Conservation (phyloP, 2,888 invertebrate species). For the Eumerus sabulonum region DNA sequence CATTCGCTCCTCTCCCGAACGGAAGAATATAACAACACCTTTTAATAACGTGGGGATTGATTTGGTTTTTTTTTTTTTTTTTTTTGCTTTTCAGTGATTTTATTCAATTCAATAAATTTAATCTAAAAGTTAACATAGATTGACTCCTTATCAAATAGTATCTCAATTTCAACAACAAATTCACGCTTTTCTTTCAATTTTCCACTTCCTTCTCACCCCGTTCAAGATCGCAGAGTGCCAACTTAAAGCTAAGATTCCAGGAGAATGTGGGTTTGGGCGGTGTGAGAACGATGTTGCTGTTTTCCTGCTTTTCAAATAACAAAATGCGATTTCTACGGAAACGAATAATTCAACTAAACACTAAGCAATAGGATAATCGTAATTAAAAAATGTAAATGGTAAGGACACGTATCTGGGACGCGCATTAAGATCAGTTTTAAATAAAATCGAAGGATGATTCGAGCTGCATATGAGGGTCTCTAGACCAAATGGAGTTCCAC, state of each 20-base stretch:
- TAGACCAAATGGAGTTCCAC: too few relatives aligned
- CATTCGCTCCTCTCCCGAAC: too few relatives aligned
- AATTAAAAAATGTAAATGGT: too few relatives aligned
- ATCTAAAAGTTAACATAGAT: constrained; percentile 46
- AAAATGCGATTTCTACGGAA: constrained; percentile 12
- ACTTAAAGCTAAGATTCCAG: constrained; percentile 52
- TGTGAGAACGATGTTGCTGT: constrained; percentile 8
- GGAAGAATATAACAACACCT: background rate
- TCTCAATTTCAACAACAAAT: constrained; percentile 10
- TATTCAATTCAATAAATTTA: constrained; percentile 60
- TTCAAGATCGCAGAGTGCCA: constrained; percentile 35
- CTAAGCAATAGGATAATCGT: too few relatives aligned
- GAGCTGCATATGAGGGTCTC: too few relatives aligned
- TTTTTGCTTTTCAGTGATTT: constrained; percentile 8
- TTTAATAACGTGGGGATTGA: background rate
- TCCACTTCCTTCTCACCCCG: background rate
- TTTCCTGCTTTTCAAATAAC: too few relatives aligned
- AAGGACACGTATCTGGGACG: too few relatives aligned
- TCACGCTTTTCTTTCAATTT: constrained; percentile 7
- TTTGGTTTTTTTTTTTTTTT: too few relatives aligned
- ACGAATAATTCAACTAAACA: background rate
- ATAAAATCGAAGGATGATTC: too few relatives aligned
- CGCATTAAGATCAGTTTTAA: too few relatives aligned
- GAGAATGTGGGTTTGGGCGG: constrained; percentile 20
- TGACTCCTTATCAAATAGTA: background rate